Base-by-base conservation (phyloP, 1,140 invertebrate species). In the Scaptomyza graminum region DNA sequence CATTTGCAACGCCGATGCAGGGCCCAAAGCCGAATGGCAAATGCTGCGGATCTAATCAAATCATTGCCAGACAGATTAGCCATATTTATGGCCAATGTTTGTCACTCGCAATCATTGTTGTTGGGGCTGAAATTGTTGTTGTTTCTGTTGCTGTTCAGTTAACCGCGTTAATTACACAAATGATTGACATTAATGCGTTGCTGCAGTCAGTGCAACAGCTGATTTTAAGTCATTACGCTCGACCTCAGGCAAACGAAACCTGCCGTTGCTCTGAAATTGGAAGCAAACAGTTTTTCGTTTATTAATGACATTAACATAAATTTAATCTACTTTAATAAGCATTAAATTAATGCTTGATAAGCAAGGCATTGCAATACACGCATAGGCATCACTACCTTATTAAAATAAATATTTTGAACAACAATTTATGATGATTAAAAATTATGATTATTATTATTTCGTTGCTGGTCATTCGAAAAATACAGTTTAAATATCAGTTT, bases 61-160 rank as follows among this genome's bases (percentile, higher is more conserved):
- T 87, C 82, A 82, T 69, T 85, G 83, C 82, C 82, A 73, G 65
- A 61, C 74, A 73, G 78, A 87, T 87, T 87, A 87, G 81, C 82
- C 66, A 78, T 77, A 85, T 85, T 87, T 77, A 85, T 85, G 77
- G 63, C 41, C 64, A 63, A 47, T 59, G 74, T 71, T 67, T 68
- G 77, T 74, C 69, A 81, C 73, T 69, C 15, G 22, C 0, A 55
- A 34, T 16, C 54, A 50, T 59, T 59, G 37, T 55, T 22, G 57
- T 41, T 22, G 31, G 5, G 28, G 28, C 28, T 31, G 28, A 5
- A 31, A 31, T 43, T 77, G 69, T 62, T 56, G 39, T 46, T 43
- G 56, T 12, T 18, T 18, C 18, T 43, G 16, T 43, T 63, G 43
- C 37, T 51, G 63, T 70, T 52, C 55, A 56, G 63, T 81, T 59